Evolutionary conservation across 2,888 invertebrate species (phyloP), one percentile per base, ranked within the genome.

Genomic region (Pyrochroa serraticornis): DNA sequence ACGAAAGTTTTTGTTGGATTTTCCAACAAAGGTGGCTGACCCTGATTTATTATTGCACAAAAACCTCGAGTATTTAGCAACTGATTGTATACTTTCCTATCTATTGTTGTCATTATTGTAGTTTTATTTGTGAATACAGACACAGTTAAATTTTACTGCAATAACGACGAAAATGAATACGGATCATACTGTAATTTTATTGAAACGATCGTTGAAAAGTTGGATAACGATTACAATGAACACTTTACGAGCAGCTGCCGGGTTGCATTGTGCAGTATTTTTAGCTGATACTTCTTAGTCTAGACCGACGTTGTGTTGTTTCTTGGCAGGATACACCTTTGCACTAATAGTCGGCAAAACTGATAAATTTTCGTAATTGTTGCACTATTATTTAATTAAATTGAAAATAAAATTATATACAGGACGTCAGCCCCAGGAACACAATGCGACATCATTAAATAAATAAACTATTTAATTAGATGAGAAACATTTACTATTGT

Each of bases 391-490:
- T 22, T 22, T 22, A 22, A 22, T 22, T 22, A 22, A 22, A 22
- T 22, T 22, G 22, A 22, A 22, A 22, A 22, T 22, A 22, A 22
- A 22, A 22, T 5, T 2, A 22, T 3, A 5, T 5, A 5, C 3
- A 22, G 22, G 22, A 22, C 22, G 22, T 22, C 22, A 22, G 22
- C 22, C 22, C 22, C 22, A 5, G 2, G 41, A 39, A 53, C 35
- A 37, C 46, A 46, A 53, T 46, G 37, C 55, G 31, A 43, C 38
- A 31, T 47, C 48, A 48, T 55, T 48, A 55, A 55, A 55, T 48
- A 55, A 55, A 55, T 42, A 41, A 35, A 53, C 53, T 43, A 48
- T 48, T 55, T 48, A 55, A 55, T 55, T 55, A 46, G 48, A 55
- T 55, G 55, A 39, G 55, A 55, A 22, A 22, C 22, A 55, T 55